phyloP scores from a whole-genome alignment of 1,140 invertebrate genomes.

The Eupeodes corollae region DNA sequence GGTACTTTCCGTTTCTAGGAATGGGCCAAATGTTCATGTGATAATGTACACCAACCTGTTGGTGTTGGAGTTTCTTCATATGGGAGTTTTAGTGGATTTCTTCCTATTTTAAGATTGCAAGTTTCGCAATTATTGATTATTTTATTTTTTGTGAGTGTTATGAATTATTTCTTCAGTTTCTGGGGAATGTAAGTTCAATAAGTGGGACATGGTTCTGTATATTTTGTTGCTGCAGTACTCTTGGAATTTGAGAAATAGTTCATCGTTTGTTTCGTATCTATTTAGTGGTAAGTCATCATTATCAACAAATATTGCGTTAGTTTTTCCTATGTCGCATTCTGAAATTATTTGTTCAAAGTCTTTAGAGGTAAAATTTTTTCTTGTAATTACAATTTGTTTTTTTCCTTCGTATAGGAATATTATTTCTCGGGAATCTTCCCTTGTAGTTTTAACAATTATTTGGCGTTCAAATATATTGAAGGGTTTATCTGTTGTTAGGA shows the following conservation, averaged over 20 bases:
- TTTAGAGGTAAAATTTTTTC: too few relatives aligned
- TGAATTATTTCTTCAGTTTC: slow-evolving; percentile 7
- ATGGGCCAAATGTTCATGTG: too few relatives aligned
- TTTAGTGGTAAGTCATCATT: background rate
- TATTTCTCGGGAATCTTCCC: too few relatives aligned
- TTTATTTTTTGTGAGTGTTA: slow-evolving; percentile 7
- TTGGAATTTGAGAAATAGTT: background rate
- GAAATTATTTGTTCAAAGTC: too few relatives aligned
- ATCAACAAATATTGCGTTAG: background rate
- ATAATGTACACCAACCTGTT: too few relatives aligned
- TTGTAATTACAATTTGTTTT: too few relatives aligned
- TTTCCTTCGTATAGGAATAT: too few relatives aligned
- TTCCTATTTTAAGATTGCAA: slow-evolving; percentile 5
- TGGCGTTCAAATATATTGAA: background rate
- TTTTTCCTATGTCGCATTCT: background rate
- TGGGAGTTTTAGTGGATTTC: slow-evolving; percentile 9
- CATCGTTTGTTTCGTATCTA: background rate
- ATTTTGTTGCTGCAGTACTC: background rate
- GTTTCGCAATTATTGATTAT: slow-evolving; percentile 14
- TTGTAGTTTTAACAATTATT: too few relatives aligned
- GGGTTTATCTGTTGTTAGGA: background rate
- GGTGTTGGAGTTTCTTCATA: slow-evolving; percentile 8
- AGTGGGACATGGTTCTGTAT: too few relatives aligned
- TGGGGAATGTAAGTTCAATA: background rate
- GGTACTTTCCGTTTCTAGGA: too few relatives aligned